phyloP scores from a whole-genome alignment of 2,797 vertebrate species.

The Leptoclinus maculatus region DNA sequence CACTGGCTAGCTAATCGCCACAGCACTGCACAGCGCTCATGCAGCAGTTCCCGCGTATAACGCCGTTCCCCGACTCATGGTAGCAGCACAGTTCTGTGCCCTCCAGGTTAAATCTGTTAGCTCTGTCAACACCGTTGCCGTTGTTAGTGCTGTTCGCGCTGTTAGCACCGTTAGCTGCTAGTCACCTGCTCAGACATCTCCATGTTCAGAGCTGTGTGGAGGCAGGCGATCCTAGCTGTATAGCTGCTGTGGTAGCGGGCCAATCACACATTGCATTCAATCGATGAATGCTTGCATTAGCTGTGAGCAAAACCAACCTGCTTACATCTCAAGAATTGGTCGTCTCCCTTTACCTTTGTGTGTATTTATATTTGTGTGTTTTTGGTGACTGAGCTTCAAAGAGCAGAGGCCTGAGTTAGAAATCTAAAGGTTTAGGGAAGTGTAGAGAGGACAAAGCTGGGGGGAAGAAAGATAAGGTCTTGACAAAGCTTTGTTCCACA shows the following conservation, averaged over 20 bases:
- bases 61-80: no score
- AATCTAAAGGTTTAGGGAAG: constrained; percentile 40
- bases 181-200: no score
- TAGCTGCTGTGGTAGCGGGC: no score
- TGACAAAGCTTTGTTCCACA: constrained; percentile 61
- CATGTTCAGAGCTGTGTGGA: no score
- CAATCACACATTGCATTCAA: not conserved
- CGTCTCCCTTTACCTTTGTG: not conserved
- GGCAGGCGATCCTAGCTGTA: not conserved
- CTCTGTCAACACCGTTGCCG: no score
- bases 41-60: no score
- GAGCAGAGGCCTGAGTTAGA: constrained; percentile 29
- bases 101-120: not conserved
- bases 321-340: not conserved
- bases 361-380: constrained; percentile 30
- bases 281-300: no score
- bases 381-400: constrained; percentile 37
- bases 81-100: no score
- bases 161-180: no score
- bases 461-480: constrained; percentile 54
- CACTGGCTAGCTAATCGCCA: no score
- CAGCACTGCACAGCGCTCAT: no score
- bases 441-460: constrained; percentile 44
- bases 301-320: not conserved
- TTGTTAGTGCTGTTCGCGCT: no score